Conservation (phyloP, 2,888 invertebrate genomes). For the Hymenopus coronatus region DNA sequence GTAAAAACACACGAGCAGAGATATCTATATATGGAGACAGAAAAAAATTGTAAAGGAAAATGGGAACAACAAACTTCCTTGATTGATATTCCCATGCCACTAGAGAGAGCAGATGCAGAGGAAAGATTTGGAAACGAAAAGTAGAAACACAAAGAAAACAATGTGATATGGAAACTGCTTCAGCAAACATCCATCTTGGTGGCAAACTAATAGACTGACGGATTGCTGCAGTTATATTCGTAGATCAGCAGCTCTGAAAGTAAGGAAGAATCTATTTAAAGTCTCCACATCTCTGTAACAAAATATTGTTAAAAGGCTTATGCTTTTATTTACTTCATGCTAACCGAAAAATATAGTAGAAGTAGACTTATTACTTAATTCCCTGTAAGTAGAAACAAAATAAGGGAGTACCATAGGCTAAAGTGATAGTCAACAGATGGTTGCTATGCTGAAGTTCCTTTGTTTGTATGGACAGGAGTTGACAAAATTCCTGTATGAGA, state of each 20-base stretch:
- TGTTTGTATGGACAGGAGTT: no score
- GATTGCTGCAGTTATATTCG: not conserved
- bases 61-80: not conserved
- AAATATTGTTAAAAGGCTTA: no score
- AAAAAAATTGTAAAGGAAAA: not conserved
- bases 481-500: no score
- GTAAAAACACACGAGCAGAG: not conserved
- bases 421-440: no score
- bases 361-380: no score
- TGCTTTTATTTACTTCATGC: no score
- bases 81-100: not conserved
- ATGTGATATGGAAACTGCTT: not conserved
- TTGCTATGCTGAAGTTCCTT: no score
- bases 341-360: no score
- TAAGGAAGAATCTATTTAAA: no score
- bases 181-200: not conserved
- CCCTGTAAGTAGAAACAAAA: no score
- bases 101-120: not conserved
- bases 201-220: not conserved
- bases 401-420: no score
- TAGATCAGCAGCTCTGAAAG: not conserved
- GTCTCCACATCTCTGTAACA: no score
- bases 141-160: not conserved
- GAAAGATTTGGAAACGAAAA: not conserved
- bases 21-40: not conserved